A percentile compares a stretch with the other conserved stretches of the same genome.
Conservation (phyloP, 1,140 invertebrate genomes). For the Drosophila seguyi region DNA sequence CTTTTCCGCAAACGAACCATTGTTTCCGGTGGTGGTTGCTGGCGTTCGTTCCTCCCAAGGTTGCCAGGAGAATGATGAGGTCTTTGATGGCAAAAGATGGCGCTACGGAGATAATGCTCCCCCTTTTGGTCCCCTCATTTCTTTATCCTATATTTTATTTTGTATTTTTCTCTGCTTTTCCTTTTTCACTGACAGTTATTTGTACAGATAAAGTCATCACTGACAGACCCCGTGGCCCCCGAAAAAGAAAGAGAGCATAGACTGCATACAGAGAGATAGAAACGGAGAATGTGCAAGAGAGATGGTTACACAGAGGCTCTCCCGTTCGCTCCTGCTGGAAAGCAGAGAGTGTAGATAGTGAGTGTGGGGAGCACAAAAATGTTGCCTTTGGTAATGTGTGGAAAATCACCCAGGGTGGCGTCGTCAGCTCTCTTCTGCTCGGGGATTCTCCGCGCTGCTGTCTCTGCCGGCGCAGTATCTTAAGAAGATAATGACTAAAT, state of each 20-base stretch:
- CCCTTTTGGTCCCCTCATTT: neutral
- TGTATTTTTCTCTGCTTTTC: constrained; percentile 23
- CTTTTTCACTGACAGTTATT: constrained; percentile 74
- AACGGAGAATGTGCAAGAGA: constrained; percentile 13
- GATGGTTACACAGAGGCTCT: constrained; percentile 11
- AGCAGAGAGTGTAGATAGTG: neutral
- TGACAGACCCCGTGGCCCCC: constrained; percentile 63
- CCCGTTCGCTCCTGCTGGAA: constrained; percentile 13
- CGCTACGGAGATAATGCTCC: constrained; percentile 46
- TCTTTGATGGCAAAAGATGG: constrained; percentile 57
- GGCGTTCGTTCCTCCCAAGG: constrained; percentile 53
- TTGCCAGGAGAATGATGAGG: constrained; percentile 46
- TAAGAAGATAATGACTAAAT: constrained; percentile 86
- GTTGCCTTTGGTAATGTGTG: constrained; percentile 50
- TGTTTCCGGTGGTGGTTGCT: constrained; percentile 42
- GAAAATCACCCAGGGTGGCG: constrained; percentile 43
- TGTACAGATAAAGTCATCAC: constrained; percentile 84
- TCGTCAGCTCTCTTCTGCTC: constrained; percentile 7
- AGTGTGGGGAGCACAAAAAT: constrained; percentile 42
- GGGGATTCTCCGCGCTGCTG: constrained; percentile 31
- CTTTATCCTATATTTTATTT: constrained; percentile 8
- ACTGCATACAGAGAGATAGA: neutral
- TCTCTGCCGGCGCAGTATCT: constrained; percentile 63
- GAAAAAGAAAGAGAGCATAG: constrained; percentile 6
- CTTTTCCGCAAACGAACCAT: constrained; percentile 23